A percentile compares a stretch with the other conserved stretches of the same genome.
phyloP scores from a whole-genome alignment of 2,797 vertebrate genomes.

The Cyclopterus lumpus region DNA sequence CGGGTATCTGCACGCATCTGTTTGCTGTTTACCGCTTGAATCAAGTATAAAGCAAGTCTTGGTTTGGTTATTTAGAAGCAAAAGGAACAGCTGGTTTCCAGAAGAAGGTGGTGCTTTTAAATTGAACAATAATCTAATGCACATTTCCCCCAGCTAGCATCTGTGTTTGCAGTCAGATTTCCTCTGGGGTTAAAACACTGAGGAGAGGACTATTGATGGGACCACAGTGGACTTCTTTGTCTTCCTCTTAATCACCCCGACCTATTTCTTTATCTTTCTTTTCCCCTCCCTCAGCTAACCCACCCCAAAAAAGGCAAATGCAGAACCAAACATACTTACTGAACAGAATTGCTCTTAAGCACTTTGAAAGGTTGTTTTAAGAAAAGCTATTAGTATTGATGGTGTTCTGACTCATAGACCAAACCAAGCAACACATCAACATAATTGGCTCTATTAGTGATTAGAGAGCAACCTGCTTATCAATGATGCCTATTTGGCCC shows the following conservation, averaged over 20 bases:
- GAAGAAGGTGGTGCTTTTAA: slow-evolving; percentile 21
- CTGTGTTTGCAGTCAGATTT: slow-evolving; percentile 27
- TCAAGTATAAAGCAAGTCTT: neutral
- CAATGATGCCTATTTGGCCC: slow-evolving; percentile 20
- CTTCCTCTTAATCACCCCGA: neutral
- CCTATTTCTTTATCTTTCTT: neutral
- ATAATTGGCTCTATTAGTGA: slow-evolving; percentile 40
- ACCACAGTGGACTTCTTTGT: slow-evolving; percentile 10
- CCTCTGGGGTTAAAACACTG: slow-evolving; percentile 16
- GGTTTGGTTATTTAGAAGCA: neutral
- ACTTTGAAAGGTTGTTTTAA: slow-evolving; percentile 16
- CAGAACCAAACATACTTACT: slow-evolving; percentile 11
- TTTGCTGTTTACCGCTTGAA: neutral
- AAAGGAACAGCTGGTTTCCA: slow-evolving; percentile 39
- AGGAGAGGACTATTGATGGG: slow-evolving; percentile 11
- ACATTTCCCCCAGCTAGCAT: slow-evolving; percentile 20
- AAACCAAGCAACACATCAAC: slow-evolving; percentile 15
- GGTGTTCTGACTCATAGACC: slow-evolving; percentile 7
- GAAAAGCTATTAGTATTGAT: slow-evolving; percentile 24
- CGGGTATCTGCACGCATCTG: neutral
- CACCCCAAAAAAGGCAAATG: neutral
- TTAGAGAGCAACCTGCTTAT: slow-evolving; percentile 36
- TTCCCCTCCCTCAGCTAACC: neutral
- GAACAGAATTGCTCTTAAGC: neutral
- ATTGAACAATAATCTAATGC: slow-evolving; percentile 24